Base-by-base conservation (phyloP, 2,888 invertebrate genomes). In the Caenorhabditis doughertyi region DNA sequence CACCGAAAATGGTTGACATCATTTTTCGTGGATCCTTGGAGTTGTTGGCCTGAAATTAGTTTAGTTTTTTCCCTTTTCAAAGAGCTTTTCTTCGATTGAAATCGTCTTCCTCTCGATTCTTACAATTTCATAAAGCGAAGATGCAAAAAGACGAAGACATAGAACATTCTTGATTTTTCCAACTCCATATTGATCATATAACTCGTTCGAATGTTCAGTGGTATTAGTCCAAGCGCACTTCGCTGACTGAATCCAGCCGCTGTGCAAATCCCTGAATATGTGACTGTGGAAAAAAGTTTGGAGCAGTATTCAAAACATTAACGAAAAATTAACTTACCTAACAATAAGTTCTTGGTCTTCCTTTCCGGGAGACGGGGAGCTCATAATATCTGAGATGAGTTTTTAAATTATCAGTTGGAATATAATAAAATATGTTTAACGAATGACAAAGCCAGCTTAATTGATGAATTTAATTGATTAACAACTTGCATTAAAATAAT, bases 61-160 rank as follows among this genome's bases (percentile, higher is more conserved):
- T 35, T n/a, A n/a, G n/a, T n/a, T n/a, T n/a, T n/a, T n/a, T n/a
- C n/a, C n/a, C n/a, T n/a, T n/a, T n/a, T n/a, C n/a, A n/a, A n/a
- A n/a, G n/a, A n/a, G n/a, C n/a, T n/a, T n/a, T n/a, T n/a, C n/a
- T n/a, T 5, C 16, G 1, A 35, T 35, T 53, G 23, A 21, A 5
- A 1, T 7, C 21, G 25, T 42, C 3, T 42, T 13, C 7, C 13
- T 42, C 4, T 32, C 32, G 32, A 21, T 32, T 51, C 23, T 67
- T 25, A 73, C 73, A 29, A 73, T 53, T 64, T 73, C 73, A 64
- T 42, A 73, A 16, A 73, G 39, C 1, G 73, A 73, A 7, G 62
- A 64, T 2, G 64, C 62, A 25, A 73, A 73, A 27, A 73, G 55
- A 8, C 73, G 62, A 8, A 73, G 23, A 27, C 62, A 73, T 4